Conservation (phyloP, 1,140 invertebrate species). For the Drosophila bocki region DNA sequence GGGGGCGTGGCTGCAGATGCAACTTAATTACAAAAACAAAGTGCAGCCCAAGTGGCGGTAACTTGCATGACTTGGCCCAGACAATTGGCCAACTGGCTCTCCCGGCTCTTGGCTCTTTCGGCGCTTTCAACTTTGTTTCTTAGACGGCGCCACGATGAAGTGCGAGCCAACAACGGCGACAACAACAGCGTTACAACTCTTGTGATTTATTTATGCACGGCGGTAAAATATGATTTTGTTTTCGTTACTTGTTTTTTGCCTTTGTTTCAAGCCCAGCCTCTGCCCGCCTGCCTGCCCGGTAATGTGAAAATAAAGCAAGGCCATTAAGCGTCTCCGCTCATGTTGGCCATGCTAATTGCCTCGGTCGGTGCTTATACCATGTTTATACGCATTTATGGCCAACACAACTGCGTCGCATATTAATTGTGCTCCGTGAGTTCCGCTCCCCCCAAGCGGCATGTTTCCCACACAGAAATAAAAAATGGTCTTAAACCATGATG, state of each 20-base stretch:
- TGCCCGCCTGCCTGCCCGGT: neutral
- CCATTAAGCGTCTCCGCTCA: constrained; percentile 48
- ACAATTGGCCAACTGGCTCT: constrained; percentile 69
- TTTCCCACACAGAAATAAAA: constrained; percentile 20
- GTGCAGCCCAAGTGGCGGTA: constrained; percentile 58
- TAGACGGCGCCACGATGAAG: constrained; percentile 62
- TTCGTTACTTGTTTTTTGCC: constrained; percentile 37
- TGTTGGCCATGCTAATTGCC: constrained; percentile 73
- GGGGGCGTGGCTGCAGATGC: constrained; percentile 60
- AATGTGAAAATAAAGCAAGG: constrained; percentile 55
- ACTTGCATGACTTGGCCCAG: constrained; percentile 64
- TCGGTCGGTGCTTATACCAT: constrained; percentile 15
- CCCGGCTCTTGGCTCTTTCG: constrained; percentile 2
- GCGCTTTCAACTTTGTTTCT: constrained; percentile 32
- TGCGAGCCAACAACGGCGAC: constrained; percentile 47
- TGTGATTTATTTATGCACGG: constrained; percentile 78
- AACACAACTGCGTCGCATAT: constrained; percentile 71
- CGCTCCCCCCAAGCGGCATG: neutral
- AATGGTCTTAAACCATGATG: constrained; percentile 10
- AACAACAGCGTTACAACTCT: constrained; percentile 49
- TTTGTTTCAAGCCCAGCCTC: constrained; percentile 34
- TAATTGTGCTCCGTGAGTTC: constrained; percentile 52
- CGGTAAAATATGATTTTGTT: constrained; percentile 79
- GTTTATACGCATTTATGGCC: constrained; percentile 49
- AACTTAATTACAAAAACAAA: constrained; percentile 80